Base-by-base conservation (phyloP, 2,797 vertebrate genomes). In the Microchirus variegatus region DNA sequence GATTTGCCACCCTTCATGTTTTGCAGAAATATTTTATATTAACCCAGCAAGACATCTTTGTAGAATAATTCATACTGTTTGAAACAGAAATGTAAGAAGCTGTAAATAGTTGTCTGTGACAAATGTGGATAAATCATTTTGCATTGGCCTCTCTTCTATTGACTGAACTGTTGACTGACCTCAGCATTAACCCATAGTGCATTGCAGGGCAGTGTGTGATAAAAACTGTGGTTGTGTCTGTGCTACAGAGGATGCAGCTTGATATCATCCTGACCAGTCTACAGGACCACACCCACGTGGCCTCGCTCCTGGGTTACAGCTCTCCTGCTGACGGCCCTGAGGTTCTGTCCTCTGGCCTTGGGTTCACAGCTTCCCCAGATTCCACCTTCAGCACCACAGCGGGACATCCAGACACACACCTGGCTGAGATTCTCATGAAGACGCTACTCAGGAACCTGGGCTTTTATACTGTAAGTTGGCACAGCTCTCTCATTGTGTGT, bases 191-290 rank as follows among this genome's bases (percentile, higher is more conserved):
- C 31, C 31, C 31, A 31, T 6, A 31, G 31, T 31, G 5, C 22
- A 22, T 5, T 22, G 22, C 22, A 22, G 22, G 22, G 22, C 22
- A 22, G 22, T 22, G 22, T 22, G 22, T 14, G n/a, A 26, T 36
- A 13, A 12, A 13, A 8, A 2, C 10, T 13, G 11, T 48, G 46
- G 13, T 4, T 48, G 14, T 22, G 14, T 63, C 0, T 73, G 13
- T 67, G 5, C 4, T 14, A 3, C 83, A 98, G 96, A 93, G 96
- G 85, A 98, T 98, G 96, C 96, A 98, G 62, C 84, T 95, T n/a
- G 93, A 94, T 83, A 94, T 95, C 61, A 93, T 94, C 80, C 86
- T 95, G 75, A 94, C 92, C 70, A 94, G 93, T 46, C 92, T 95
- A 1, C 94, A 95, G 86, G 94, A 95, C 71, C 93, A 95, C 88